Evolutionary conservation across 2,888 invertebrate genomes (phyloP), one percentile per base, ranked within the genome.

Genomic region (Microctonus hyperodae): DNA sequence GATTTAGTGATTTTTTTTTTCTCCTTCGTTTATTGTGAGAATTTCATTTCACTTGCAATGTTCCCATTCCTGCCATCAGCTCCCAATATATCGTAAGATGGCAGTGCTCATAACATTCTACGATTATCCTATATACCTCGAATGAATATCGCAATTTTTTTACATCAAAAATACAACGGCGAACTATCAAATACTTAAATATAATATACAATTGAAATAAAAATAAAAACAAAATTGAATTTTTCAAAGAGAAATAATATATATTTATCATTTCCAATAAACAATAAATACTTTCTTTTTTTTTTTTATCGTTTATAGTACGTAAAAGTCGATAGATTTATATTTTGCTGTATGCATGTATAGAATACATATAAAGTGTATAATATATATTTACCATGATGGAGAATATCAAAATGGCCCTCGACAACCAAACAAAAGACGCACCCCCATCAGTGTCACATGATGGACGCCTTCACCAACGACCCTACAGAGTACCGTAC

Each of bases 391-490:
- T n/a, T 60, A 48, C 48, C 28, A 37, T 58, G 31, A 44, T 60
- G 59, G 44, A 40, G 40, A 60, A 64, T 60, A 65, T 33, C 59
- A 62, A 65, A 72, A 70, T 64, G 60, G 64, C 69, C 67, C 70
- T 73, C 64, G 70, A 74, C 73, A 64, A 74, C 74, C 75, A 76
- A 78, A 82, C 82, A 83, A 81, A 82, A 81, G 44, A 44, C 44
- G 81, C 81, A 79, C 79, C 78, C 80, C 79, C 81, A 82, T 83
- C 83, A 81, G 75, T 77, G 78, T 75, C 64, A 70, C 56, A 83
- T 85, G 85, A 85, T 85, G 82, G 85, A 85, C 85, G 85, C 85
- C 83, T 85, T 84, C 84, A 84, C 82, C 83, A 85, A 85, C 85
- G 85, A 85, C 85, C 83, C 85, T 83, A 84, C 81, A 81, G 85